Conservation (phyloP, 2,113 vertebrate genomes). For the Xenus cinereus region DNA sequence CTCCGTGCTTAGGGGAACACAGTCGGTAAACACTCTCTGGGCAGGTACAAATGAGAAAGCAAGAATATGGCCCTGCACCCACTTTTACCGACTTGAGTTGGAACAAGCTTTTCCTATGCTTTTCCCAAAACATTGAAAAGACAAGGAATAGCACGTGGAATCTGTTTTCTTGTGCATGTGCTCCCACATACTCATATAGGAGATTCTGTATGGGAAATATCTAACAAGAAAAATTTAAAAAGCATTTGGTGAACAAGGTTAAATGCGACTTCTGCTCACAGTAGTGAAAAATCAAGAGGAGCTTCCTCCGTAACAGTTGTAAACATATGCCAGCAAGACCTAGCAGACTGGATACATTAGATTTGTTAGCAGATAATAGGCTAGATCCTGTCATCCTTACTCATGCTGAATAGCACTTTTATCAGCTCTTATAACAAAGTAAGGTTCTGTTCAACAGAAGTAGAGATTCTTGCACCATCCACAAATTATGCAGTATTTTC, state of each 20-base stretch:
- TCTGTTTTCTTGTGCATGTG: background rate
- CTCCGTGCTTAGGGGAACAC: background rate
- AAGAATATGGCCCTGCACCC: background rate
- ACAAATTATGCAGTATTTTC: background rate
- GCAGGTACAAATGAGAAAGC: background rate
- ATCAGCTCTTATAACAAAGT: background rate
- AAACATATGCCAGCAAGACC: background rate
- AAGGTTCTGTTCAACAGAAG: background rate
- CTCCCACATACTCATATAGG: background rate
- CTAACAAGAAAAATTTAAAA: background rate
- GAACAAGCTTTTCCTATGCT: background rate
- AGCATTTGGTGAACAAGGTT: background rate
- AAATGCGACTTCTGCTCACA: rapidly evolving
- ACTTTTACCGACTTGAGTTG: background rate
- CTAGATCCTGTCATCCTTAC: background rate
- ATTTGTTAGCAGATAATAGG: background rate
- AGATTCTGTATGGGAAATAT: background rate
- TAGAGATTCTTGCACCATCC: background rate
- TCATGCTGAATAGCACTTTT: background rate
- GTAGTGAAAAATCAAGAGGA: background rate
- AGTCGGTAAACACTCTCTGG: background rate
- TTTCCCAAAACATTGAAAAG: background rate
- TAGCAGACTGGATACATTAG: background rate
- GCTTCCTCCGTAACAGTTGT: background rate
- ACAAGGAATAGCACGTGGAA: background rate